phyloP scores from a whole-genome alignment of 2,797 vertebrate genomes.

The Garrulus glandarius region DNA sequence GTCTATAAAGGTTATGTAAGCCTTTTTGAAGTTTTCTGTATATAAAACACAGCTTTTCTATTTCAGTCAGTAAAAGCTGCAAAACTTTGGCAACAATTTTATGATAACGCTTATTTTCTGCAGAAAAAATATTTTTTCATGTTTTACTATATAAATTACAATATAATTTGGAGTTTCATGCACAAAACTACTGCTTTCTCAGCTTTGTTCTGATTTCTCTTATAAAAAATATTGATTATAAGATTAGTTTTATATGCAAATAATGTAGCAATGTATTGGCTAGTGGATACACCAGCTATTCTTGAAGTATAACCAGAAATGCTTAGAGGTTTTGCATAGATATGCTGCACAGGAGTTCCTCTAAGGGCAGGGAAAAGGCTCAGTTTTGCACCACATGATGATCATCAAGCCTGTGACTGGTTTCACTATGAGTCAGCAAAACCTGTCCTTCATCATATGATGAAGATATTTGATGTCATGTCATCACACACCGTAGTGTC shows the following conservation, averaged over 20 bases:
- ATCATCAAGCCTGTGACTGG: neutral
- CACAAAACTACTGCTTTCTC: neutral
- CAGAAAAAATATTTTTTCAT: neutral
- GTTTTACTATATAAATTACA: neutral
- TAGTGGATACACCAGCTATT: neutral
- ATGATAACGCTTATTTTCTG: neutral
- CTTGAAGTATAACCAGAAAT: neutral
- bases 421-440: neutral
- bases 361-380: neutral
- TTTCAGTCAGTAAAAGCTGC: neutral
- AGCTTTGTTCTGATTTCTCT: neutral
- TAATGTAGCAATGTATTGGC: neutral
- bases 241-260: neutral
- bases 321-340: neutral
- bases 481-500: neutral
- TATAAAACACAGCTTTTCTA: neutral
- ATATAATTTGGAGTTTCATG: neutral
- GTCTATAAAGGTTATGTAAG: neutral
- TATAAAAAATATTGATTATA: neutral
- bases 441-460: neutral
- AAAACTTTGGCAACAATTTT: neutral
- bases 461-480: neutral
- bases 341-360: neutral
- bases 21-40: neutral
- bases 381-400: neutral